These are phyloP conservation scores for Theocolax elegans DNA, from an alignment of 1,140 invertebrate species.

Conservation along the genomic window DNA sequence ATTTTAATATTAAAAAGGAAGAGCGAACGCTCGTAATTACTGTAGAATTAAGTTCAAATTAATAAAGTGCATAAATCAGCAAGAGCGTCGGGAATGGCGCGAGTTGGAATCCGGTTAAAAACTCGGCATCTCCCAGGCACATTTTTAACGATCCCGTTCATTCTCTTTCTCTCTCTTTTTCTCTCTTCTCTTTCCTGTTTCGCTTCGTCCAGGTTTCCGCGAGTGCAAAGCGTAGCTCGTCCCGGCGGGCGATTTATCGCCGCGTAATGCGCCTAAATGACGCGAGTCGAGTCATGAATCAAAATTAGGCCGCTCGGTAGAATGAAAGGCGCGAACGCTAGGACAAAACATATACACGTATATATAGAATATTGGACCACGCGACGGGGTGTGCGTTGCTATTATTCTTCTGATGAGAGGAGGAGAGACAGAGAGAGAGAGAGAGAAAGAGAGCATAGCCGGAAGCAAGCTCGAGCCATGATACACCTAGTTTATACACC, in stretches of 20 bases:
- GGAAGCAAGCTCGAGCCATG: background rate
- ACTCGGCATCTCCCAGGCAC: constrained; percentile 5
- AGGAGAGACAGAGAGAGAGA: too few relatives aligned
- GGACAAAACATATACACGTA: too few relatives aligned
- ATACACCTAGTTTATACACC: background rate
- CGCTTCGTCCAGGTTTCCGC: constrained; percentile 38
- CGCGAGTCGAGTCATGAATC: constrained; percentile 39
- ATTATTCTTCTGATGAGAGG: too few relatives aligned
- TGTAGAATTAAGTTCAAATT: constrained; percentile 16
- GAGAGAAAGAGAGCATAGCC: too few relatives aligned
- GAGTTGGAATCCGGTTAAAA: constrained; percentile 30
- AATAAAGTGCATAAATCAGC: constrained; percentile 4
- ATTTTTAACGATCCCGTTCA: constrained; percentile 13
- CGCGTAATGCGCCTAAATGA: constrained; percentile 46
- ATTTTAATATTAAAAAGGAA: background rate
- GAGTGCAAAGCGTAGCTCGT: constrained; percentile 32
- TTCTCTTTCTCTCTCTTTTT: background rate
- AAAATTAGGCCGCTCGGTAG: constrained; percentile 31
- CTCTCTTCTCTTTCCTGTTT: background rate
- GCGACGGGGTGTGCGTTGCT: background rate
- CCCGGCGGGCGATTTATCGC: constrained; percentile 46
- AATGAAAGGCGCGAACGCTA: constrained; percentile 44
- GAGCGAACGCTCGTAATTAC: background rate
- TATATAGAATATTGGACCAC: background rate
- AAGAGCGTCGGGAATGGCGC: background rate